Base-by-base conservation (phyloP, 2,888 invertebrate species). In the Erebia epiphron region DNA sequence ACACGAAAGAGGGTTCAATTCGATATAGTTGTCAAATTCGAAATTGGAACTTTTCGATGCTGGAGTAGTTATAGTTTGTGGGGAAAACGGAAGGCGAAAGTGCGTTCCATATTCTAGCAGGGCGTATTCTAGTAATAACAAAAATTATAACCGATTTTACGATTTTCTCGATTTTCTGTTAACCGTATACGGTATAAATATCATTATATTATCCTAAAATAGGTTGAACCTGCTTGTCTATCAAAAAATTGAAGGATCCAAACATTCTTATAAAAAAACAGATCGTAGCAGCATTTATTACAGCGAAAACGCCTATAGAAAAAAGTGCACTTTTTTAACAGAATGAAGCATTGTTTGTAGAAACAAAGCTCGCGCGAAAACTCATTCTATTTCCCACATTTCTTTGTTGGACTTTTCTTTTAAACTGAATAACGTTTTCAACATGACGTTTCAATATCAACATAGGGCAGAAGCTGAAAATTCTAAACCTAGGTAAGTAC, bases 301-400 rank as follows among this genome's bases (percentile, higher is more conserved):
- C 41, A 41, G 43, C 43, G 16, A 16, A 60, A 60, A 60, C 41
- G 60, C 18, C 43, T 16, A 60, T 16, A 43, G 60, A 60, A 43
- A 41, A 60, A n/a, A n/a, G 41, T 60, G 60, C 60, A 60, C 60
- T 60, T 43, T 60, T 60, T 60, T 60, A 60, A 60, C 43, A 60
- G 41, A 60, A 60, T 43, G 41, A 60, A 60, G 60, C 60, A 60
- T 60, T 60, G 60, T 60, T 60, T 60, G 60, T 11, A 41, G 60
- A 60, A 60, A 58, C 58, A 58, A 58, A 58, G 58, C 35, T 14
- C 41, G 58, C 10, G 16, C 58, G 41, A 58, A 58, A 58, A 43
- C 60, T 43, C 56, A 57, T 57, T 60, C 41, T 60, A 41, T 43
- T 60, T 60, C 16, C 60, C 60, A 60, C 43, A 60, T 41, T 60